Base-by-base conservation (phyloP, 2,797 vertebrate species). In the Vireo griseus region DNA sequence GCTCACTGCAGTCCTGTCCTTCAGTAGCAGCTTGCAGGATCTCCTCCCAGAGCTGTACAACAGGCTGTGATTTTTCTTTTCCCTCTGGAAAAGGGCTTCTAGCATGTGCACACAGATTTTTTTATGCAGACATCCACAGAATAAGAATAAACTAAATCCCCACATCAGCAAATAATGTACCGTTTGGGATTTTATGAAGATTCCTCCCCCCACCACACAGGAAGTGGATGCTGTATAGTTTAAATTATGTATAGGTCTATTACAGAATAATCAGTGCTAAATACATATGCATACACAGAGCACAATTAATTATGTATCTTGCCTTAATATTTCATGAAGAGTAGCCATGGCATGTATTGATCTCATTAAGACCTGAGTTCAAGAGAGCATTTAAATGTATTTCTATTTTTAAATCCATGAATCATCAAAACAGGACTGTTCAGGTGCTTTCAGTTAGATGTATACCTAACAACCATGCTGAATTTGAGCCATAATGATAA, bases 191-290 rank as follows among this genome's bases (percentile, higher is more conserved):
- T 85, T 82, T 63, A 69, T 25, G 33, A 76, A 81, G 33, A 69
- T 31, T 84, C 52, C 42, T 74, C 7, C 4, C 17, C 16, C 0
- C 6, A 4, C 10, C 13, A 15, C 2, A 1, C 26, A 7, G 20
- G 12, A 71, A 88, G 35, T 45, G 26, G 28, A 44, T 62, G 48
- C 40, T 82, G 10, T 33, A 40, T 9, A 67, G 15, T 69, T 82
- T 95, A 93, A 96, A 94, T 94, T 89, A 79, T 83, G 65, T 40
- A 85, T 91, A 26, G 5, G 16, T 58, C 75, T 85, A 50, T 87
- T 66, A 76, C 63, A 76, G 55, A 73, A 74, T 85, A 82, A 90
- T 82, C 74, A 91, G 67, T 77, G 71, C 88, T 85, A 89, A 87
- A 57, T 73, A 87, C 47, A 67, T 66, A 44, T 73, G 81, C 63